phyloP scores from a whole-genome alignment of 2,113 vertebrate genomes.

The Atractosteus spatula region DNA sequence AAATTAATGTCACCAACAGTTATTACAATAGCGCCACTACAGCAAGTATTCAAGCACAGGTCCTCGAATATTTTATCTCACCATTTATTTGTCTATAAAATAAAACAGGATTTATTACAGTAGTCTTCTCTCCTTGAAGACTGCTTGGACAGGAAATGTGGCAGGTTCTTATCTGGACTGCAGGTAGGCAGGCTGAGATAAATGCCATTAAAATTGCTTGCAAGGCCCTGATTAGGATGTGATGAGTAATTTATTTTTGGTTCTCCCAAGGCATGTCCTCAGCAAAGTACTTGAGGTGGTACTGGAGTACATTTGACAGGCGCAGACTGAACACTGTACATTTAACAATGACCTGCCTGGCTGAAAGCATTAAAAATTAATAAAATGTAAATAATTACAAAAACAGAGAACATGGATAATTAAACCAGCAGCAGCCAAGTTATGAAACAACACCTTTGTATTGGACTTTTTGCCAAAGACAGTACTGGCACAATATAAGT shows the following conservation, averaged over 20 bases:
- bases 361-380: neutral
- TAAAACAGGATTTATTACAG: slow-evolving; percentile 74
- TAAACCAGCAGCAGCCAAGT: no score
- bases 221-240: neutral
- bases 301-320: neutral
- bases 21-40: slow-evolving; percentile 68
- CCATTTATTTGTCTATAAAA: slow-evolving; percentile 88
- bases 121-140: slow-evolving; percentile 69
- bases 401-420: no score
- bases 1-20: slow-evolving; percentile 75
- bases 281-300: neutral
- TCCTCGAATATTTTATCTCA: slow-evolving; percentile 81
- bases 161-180: slow-evolving; percentile 53
- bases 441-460: no score
- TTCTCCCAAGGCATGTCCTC: slow-evolving; percentile 1
- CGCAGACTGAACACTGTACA: neutral
- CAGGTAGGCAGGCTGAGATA: slow-evolving; percentile 33
- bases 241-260: neutral
- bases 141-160: slow-evolving; percentile 64
- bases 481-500: no score
- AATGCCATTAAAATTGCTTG: neutral
- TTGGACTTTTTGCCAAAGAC: no score
- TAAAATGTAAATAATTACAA: no score
- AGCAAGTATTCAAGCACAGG: slow-evolving; percentile 69
- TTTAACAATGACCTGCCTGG: neutral